Evolutionary conservation across 2,888 invertebrate genomes (phyloP), one percentile per base, ranked within the genome.

Genomic region (Sarcophaga caerulescens): DNA sequence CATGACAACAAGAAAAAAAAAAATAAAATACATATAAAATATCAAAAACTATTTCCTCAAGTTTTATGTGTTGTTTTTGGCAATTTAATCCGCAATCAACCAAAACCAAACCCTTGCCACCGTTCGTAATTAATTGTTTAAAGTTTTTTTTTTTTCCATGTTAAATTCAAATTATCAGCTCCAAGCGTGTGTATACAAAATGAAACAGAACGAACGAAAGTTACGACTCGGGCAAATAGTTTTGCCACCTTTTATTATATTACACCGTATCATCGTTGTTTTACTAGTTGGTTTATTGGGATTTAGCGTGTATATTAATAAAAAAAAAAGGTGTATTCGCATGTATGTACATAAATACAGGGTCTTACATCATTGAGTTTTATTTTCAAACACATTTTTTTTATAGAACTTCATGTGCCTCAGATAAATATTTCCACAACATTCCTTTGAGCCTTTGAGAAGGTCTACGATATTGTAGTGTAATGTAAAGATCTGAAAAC

Each of bases 131-230:
- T 35, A 35, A 35, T 52, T 52, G 52, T 17, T 52, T 52, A 35
- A 35, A 35, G 35, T 52, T 52, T 52, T 14, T 12, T 47, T 47
- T 47, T 70, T 76, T 65, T 76, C 59, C 70, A 45, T 81, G 70
- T 81, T 75, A 75, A 81, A 81, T 59, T 76, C 70, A 77, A 71
- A 82, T 71, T 82, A 82, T n/a, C 10, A 17, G 60, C n/a, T 60
- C 11, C n/a, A 19, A 60, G 35, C 60, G 60, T 60, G 21, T 60
- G n/a, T 60, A 60, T 60, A 35, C 35, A 52, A 52, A 52, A 52
- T 52, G 17, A 52, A 52, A 14, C 14, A 52, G 17, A 14, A 17
- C 52, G 12, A 52, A 52, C 17, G 8, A 8, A 47, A 4, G 47
- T 52, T 3, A 14, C 52, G 35, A 35, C 10, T 8, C 8, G 35